These are phyloP conservation scores for Ophioderma brevispina DNA, from an alignment of 35 echinoderm and acorn worm genomes.

Conservation along the genomic window DNA sequence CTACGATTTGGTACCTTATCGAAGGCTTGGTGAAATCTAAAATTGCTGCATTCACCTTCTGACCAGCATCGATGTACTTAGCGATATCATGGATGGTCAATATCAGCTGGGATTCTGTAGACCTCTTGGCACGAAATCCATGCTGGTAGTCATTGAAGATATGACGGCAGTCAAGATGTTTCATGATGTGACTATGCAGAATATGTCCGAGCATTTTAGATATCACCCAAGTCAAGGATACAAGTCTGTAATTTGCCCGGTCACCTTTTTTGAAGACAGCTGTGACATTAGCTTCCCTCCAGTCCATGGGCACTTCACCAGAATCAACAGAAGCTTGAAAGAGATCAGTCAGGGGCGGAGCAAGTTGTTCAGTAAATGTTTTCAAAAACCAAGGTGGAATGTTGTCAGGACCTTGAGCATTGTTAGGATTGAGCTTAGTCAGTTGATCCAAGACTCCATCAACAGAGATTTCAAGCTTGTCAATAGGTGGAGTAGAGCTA, in stretches of 20 bases:
- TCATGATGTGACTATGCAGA: conserved; percentile 41
- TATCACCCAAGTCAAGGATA: conserved; percentile 38
- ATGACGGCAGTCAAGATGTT: conserved; percentile 28
- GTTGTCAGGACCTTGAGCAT: conserved; percentile 43
- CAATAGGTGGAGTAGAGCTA: conserved; percentile 2
- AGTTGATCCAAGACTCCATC: no score
- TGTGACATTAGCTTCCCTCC: conserved; percentile 43
- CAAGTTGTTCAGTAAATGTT: conserved; percentile 19
- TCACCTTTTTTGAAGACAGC: conserved; percentile 41
- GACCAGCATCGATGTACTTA: not conserved
- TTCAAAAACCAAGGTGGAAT: conserved; percentile 40
- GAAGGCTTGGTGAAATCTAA: conserved; percentile 56
- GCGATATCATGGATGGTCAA: conserved; percentile 43
- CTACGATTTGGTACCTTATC: conserved; percentile 44
- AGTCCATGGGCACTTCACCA: conserved; percentile 31
- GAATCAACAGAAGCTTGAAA: conserved; percentile 52
- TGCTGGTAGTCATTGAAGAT: conserved; percentile 32
- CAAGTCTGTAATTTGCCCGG: conserved; percentile 41
- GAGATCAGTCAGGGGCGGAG: conserved; percentile 26
- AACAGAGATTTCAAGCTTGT: no score
- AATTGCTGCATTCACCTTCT: not conserved
- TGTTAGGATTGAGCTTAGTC: conserved; percentile 30
- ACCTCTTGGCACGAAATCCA: conserved; percentile 41
- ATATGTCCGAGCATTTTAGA: conserved; percentile 51
- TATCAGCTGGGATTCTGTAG: conserved; percentile 16